Evolutionary conservation across 2,113 vertebrate species (phyloP).

Genomic region (Tachuris rubrigastra): DNA sequence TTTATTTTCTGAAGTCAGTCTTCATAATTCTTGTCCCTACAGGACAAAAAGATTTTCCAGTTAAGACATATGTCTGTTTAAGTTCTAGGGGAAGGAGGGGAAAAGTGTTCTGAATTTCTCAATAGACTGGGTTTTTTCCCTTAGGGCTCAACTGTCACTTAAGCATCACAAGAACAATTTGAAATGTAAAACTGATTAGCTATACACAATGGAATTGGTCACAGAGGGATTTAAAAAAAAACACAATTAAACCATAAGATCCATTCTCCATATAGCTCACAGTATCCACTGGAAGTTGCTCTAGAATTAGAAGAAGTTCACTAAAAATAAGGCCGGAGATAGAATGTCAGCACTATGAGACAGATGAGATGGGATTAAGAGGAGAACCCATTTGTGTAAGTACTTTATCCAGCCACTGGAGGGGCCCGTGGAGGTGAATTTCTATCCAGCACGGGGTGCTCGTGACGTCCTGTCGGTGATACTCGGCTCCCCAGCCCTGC

Average conservation of each 20-base stretch:
- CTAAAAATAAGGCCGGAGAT: conserved; percentile 60
- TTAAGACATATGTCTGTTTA: conserved; percentile 64
- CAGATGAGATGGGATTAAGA: conserved; percentile 96
- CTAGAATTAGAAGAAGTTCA: conserved; percentile 77
- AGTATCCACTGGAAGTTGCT: conserved; percentile 77
- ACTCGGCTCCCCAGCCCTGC: conserved; percentile 97
- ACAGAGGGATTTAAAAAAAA: conserved; percentile 63
- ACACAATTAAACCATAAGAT: conserved; percentile 58
- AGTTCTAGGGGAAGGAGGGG: conserved; percentile 57
- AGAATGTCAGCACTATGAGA: conserved; percentile 87
- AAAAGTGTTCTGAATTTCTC: conserved; percentile 51
- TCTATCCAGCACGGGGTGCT: conserved; percentile 99
- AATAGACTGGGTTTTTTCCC: conserved; percentile 51
- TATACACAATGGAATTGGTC: conserved; percentile 80
- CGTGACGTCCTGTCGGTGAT: conserved; percentile 96
- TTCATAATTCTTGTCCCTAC: conserved; percentile 35
- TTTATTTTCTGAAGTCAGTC: conserved; percentile 50
- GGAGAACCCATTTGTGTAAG: conserved; percentile 98
- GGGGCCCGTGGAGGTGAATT: conserved; percentile 95
- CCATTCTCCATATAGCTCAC: conserved; percentile 76
- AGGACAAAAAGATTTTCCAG: conserved; percentile 51
- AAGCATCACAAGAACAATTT: conserved; percentile 66
- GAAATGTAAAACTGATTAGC: conserved; percentile 72
- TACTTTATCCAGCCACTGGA: conserved; percentile 99
- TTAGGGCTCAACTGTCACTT: conserved; percentile 59